Base-by-base conservation (phyloP, 2,797 vertebrate genomes). In the Gobio occitaniae region DNA sequence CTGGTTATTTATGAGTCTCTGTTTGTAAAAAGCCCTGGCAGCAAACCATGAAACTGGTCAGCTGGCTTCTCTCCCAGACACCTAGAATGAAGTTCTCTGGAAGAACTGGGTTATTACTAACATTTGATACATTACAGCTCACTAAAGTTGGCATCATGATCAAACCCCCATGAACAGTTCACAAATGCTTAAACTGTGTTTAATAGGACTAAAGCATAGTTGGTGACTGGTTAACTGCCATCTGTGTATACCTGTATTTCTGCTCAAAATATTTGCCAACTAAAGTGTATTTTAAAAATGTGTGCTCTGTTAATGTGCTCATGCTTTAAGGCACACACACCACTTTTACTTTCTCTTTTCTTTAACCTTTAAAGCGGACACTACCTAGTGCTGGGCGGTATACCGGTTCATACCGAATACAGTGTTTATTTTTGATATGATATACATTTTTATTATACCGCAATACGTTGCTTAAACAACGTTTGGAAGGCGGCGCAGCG, bases 1-100 rank as follows among this genome's bases (percentile, higher is more conserved):
- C 74, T 78, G 84, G 72, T 88, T 89, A 89, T 89, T 89, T 89
- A 90, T 87, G 86, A 82, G 82, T 48, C 82, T 65, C 44, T 56
- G 83, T 76, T 85, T 59, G 68, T 70, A 68, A 84, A 87, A 84
- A 81, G 54, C 77, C 48, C 78, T 86, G 87, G 87, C 88, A 88
- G 65, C 81, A 79, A 76, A 61, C 66, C 66, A 56, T 80, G 82
- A 66, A 83, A 85, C 81, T 70, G 65, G 74, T 86, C 89, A 77
- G 88, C 86, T 89, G 87, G 86, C 87, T 75, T 59, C n/a, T 86
- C 88, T 90, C 87, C 82, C 86, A 90, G 85, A 75, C 83, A 76
- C 85, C 85, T 79, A 74, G 72, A 88, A 84, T 89, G 89, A 70
- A 78, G 76, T 84, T 84, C 89, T 88, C 54, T 83, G 85, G 84